phyloP scores from a whole-genome alignment of 1,140 invertebrate species.

The Druon quercuslanigerum region DNA sequence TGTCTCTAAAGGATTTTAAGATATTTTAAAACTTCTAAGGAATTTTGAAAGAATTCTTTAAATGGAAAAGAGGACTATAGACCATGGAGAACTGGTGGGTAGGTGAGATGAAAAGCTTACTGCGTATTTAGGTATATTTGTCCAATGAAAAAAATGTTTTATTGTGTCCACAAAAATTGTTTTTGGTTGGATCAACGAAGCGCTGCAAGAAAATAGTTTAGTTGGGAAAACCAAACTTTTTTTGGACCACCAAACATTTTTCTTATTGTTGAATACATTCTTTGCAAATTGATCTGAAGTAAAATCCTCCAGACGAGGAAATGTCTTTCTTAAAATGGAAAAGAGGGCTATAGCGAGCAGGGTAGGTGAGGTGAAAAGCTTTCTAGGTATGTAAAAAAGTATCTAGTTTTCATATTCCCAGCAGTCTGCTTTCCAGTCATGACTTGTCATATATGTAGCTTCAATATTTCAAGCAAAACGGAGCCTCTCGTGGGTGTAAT shows the following conservation, averaged over 20 bases:
- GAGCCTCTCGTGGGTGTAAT: conserved; percentile 47
- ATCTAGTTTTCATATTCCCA: conserved; percentile 51
- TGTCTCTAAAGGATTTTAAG: too few species aligned
- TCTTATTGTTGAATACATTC: neutral
- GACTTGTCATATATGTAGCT: conserved; percentile 49
- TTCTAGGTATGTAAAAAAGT: neutral
- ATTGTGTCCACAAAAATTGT: too few species aligned
- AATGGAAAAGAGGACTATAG: neutral
- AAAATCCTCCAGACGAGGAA: neutral
- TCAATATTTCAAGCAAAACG: conserved; percentile 57
- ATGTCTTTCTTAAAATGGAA: neutral
- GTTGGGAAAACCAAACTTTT: too few species aligned
- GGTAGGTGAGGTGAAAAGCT: neutral
- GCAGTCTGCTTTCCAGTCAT: conserved; percentile 52
- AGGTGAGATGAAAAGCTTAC: neutral
- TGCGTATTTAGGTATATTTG: neutral
- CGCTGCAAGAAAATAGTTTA: too few species aligned
- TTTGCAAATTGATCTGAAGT: neutral
- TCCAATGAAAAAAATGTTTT: too few species aligned
- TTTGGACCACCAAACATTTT: too few species aligned
- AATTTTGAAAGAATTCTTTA: neutral
- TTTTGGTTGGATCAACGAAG: too few species aligned
- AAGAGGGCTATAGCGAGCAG: neutral
- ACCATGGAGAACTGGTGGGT: neutral
- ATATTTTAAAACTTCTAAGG: too few species aligned